A percentile compares a stretch with the other conserved stretches of the same genome.
These are phyloP conservation scores for Cosmopolites sordidus DNA, from an alignment of 2,888 invertebrate species.

Conservation along the genomic window DNA sequence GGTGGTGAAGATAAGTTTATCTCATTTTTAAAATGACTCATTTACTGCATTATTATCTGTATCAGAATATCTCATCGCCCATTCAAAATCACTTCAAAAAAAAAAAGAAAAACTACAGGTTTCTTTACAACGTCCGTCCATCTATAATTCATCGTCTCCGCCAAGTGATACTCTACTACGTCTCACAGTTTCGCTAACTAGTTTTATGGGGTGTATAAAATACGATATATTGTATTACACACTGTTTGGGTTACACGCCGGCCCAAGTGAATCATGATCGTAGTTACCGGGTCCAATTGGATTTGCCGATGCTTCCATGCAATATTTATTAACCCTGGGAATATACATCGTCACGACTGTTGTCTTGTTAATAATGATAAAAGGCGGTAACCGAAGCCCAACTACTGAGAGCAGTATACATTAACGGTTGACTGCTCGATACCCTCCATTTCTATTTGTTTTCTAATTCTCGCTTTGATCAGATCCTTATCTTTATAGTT, in stretches of 20 bases:
- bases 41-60: no score
- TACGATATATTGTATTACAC: conserved; percentile 46
- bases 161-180: conserved; percentile 38
- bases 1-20: no score
- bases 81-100: no score
- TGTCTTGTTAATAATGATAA: conserved; percentile 34
- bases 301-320: conserved; percentile 28
- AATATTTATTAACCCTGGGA: conserved; percentile 27
- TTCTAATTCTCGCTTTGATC: no score
- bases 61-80: no score
- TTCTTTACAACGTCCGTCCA: not conserved
- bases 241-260: conserved; percentile 35
- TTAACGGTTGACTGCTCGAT: no score
- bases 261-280: conserved; percentile 43
- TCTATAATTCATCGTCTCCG: conserved; percentile 26
- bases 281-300: conserved; percentile 45
- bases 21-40: no score
- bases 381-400: not conserved
- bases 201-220: conserved; percentile 47
- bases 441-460: no score
- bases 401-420: no score
- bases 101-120: no score
- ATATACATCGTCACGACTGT: conserved; percentile 20
- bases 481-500: no score
- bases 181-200: conserved; percentile 38